A percentile compares a stretch with the other conserved stretches of the same genome.
These are phyloP conservation scores for Meta bourneti DNA, from an alignment of 2,888 invertebrate genomes.

Conservation along the genomic window DNA sequence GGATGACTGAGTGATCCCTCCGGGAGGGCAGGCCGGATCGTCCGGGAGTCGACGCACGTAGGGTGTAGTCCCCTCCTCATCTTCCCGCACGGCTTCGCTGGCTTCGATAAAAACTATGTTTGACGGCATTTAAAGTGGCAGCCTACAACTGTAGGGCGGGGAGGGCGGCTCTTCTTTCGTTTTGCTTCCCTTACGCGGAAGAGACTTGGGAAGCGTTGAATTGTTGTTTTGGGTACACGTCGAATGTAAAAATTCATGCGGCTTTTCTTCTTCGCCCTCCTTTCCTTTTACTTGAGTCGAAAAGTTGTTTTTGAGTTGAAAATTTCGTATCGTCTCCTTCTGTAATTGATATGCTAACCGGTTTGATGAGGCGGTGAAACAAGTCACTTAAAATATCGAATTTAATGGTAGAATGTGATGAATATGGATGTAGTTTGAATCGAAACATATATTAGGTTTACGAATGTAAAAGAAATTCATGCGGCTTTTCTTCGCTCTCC, in stretches of 20 bases:
- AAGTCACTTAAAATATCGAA: too few relatives aligned
- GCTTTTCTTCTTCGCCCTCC: neutral
- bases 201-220: neutral
- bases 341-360: too few relatives aligned
- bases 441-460: too few relatives aligned
- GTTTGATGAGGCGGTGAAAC: too few relatives aligned
- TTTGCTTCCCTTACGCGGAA: neutral
- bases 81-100: conserved; percentile 55
- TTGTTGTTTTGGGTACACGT: conserved; percentile 13
- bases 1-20: conserved; percentile 62
- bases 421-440: too few relatives aligned
- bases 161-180: conserved; percentile 18
- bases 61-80: conserved; percentile 25
- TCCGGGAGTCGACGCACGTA: conserved; percentile 71
- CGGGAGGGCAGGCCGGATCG: conserved; percentile 56
- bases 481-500: too few relatives aligned
- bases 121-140: conserved; percentile 76
- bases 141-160: conserved; percentile 31
- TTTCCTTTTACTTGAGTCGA: neutral
- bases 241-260: neutral
- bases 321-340: too few relatives aligned
- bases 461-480: too few relatives aligned
- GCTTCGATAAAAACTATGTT: conserved; percentile 74
- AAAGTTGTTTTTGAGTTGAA: neutral
- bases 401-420: too few relatives aligned